Evolutionary conservation across 2,888 invertebrate genomes (phyloP), one percentile per base, ranked within the genome.

Genomic region (Polyommatus iphigenia): DNA sequence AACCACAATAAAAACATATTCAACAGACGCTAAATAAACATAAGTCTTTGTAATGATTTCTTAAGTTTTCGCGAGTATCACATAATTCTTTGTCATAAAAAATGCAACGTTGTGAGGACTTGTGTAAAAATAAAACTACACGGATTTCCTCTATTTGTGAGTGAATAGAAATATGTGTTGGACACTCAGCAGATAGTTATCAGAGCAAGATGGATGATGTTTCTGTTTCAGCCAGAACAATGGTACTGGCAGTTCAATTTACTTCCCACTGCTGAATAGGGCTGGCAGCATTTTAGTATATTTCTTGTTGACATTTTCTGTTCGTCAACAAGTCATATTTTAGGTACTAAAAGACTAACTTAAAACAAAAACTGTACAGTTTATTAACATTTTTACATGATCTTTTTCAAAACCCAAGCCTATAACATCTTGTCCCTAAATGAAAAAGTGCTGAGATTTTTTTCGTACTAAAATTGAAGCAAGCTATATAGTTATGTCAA

Each of bases 171-270:
- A 82, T 81, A 80, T 87, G 84, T 85, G 82, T 84, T 76, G 79
- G 78, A 78, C 80, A 80, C 82, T 83, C 84, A 84, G 72, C 84
- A 84, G 88, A 89, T 90, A 85, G 84, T 82, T 89, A 89, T 90
- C 89, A 85, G 88, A 87, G 87, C 86, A 87, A 89, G 90, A 89
- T 85, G 83, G 83, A 89, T 86, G 83, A 82, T 84, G 82, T 83
- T 85, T 85, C 73, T 41, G 85, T 84, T 86, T 84, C 84, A 83
- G 79, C 83, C 80, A 80, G 84, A 85, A 86, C 84, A 85, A 84
- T 85, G 81, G 78, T 81, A 76, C 78, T 81, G 82, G 81, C 82
- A 83, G 82, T 85, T 86, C 86, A 85, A 87, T 88, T 86, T 87
- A 85, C 84, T 81, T 67, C 15, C 67, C 29, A 67, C 15, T 67